A percentile compares a stretch with the other conserved stretches of the same genome.
These are phyloP conservation scores for Leucania comma DNA, from an alignment of 2,888 invertebrate genomes.

Conservation along the genomic window DNA sequence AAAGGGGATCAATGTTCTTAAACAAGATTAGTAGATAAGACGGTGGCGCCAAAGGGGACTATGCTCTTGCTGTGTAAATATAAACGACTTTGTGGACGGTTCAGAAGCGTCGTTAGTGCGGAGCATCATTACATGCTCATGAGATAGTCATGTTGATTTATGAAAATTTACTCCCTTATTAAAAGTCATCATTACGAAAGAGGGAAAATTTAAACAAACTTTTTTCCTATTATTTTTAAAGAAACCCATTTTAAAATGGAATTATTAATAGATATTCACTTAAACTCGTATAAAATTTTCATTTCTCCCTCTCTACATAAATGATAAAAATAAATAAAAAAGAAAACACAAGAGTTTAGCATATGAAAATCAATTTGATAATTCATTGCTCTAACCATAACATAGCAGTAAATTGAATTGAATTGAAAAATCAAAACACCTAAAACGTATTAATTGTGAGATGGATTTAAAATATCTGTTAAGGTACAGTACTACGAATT, in stretches of 20 bases:
- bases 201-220: neutral
- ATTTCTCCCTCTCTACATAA: neutral
- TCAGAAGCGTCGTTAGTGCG: conserved; percentile 44
- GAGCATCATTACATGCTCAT: conserved; percentile 34
- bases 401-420: neutral
- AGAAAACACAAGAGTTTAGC: neutral
- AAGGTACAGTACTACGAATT: neutral
- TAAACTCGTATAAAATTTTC: neutral
- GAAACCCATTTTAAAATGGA: neutral
- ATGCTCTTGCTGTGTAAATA: conserved; percentile 62
- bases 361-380: neutral
- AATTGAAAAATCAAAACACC: neutral
- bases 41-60: conserved; percentile 59
- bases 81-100: conserved; percentile 53
- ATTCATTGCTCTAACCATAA: conserved; percentile 2
- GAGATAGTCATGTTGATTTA: conserved; percentile 32
- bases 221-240: neutral
- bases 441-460: neutral
- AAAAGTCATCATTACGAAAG: neutral
- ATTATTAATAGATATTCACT: conserved; percentile 2
- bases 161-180: conserved; percentile 17
- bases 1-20: conserved; percentile 83
- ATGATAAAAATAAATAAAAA: neutral
- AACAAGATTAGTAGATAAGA: conserved; percentile 79
- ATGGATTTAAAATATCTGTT: neutral